Evolutionary conservation across 2,888 invertebrate species (phyloP).

Genomic region (Endomychus coccineus): DNA sequence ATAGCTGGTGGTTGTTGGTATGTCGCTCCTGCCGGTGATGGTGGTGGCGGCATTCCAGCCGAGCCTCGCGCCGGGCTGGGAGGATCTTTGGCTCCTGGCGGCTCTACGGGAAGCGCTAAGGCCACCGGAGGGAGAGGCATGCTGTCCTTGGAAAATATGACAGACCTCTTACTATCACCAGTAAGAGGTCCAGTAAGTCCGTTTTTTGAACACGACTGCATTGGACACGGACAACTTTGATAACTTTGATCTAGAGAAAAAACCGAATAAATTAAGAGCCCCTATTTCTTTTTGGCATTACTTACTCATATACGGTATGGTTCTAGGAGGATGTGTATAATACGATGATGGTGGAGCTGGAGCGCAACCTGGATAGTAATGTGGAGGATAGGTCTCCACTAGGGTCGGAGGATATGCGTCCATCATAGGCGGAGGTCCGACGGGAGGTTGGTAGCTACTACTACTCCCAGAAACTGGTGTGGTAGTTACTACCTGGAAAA

Average conservation of each 20-base stretch:
- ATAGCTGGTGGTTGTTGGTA: conserved; percentile 38
- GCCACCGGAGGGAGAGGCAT: conserved; percentile 45
- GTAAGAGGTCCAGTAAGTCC: conserved; percentile 97
- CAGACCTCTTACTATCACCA: conserved; percentile 79
- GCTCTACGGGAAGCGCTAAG: conserved; percentile 46
- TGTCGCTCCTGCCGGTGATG: conserved; percentile 47
- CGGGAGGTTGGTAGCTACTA: conserved; percentile 35
- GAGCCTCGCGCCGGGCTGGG: conserved; percentile 64
- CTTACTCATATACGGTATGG: conserved; percentile 58
- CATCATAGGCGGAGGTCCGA: conserved; percentile 36
- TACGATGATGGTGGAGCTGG: conserved; percentile 48
- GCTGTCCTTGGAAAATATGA: conserved; percentile 41
- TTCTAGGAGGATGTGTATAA: conserved; percentile 53
- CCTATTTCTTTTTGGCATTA: conserved; percentile 30
- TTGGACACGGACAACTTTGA: conserved; percentile 78
- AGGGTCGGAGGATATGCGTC: conserved; percentile 43
- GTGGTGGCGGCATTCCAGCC: conserved; percentile 57
- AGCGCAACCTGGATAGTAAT: conserved; percentile 51
- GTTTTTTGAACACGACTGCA: conserved; percentile 96
- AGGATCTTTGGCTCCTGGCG: conserved; percentile 50
- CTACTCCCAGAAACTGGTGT: conserved; percentile 34
- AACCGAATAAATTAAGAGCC: conserved; percentile 2
- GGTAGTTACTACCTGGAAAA: conserved; percentile 38
- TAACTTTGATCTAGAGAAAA: conserved; percentile 47
- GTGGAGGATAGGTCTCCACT: conserved; percentile 40